Evolutionary conservation across 2,797 vertebrate species (phyloP).

Genomic region (Florisuga fusca): DNA sequence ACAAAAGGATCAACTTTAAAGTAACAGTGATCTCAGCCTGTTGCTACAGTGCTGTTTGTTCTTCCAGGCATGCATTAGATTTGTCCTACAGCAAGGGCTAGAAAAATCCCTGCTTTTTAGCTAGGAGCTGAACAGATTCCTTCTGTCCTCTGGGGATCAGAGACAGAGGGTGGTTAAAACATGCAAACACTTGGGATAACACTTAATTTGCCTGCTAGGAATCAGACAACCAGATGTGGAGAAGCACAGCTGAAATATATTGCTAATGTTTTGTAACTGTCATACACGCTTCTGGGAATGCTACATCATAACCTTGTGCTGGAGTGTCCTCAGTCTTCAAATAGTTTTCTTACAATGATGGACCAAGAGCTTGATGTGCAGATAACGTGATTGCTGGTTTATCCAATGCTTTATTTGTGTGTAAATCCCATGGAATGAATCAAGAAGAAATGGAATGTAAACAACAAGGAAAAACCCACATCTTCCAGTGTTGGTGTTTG

Average conservation of each 20-base stretch:
- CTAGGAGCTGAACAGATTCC: not conserved
- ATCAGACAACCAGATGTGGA: conserved; percentile 29
- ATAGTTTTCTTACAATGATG: not conserved
- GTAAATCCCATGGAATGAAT: not conserved
- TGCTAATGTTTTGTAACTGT: not conserved
- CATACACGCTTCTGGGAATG: conserved; percentile 14
- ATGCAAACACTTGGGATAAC: not conserved
- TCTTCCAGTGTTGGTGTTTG: not conserved
- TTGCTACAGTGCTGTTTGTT: not conserved
- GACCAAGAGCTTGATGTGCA: not conserved
- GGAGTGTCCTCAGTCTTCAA: not conserved
- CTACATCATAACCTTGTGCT: not conserved
- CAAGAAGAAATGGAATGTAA: conserved; percentile 49
- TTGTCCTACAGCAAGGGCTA: not conserved
- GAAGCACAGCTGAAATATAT: conserved; percentile 7
- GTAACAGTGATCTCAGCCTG: not conserved
- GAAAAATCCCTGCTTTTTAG: not conserved
- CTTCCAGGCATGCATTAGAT: not conserved
- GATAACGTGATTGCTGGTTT: not conserved
- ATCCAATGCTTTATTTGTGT: not conserved
- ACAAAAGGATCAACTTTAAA: not conserved
- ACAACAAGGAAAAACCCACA: not conserved
- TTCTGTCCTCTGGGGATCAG: not conserved
- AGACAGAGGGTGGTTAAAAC: not conserved
- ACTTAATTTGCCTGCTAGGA: not conserved